Base-by-base conservation (phyloP, 2,113 vertebrate genomes). In the Salvator merianae region DNA sequence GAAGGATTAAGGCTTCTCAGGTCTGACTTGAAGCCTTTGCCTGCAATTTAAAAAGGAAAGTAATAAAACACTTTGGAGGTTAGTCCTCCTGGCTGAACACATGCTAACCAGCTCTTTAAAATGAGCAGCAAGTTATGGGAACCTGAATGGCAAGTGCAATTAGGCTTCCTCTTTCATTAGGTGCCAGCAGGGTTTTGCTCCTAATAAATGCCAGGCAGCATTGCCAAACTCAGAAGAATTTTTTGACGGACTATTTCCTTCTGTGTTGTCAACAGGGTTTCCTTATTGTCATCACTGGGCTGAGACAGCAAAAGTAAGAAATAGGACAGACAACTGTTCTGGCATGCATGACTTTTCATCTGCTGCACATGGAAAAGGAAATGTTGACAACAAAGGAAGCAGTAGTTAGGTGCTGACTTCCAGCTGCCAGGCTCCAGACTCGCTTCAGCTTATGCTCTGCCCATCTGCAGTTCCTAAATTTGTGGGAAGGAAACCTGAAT, bases 1-100 rank as follows among this genome's bases (percentile, higher is more conserved):
- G 80, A 63, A 90, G 90, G 88, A 88, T 94, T 92, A 93, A 91
- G 87, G 32, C 75, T 92, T 68, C 88, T 89, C 87, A 73, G 77
- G 87, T 84, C 77, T 82, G 89, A 92, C 88, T 83, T 43, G 84
- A 69, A 92, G 79, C 71, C 77, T 65, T 84, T 2, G 53, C 75
- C 84, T 83, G 87, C 63, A 83, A 91, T 79, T 85, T 79, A 62
- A 43, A 78, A 71, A 92, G 87, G 81, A 91, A 91, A 78, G 0
- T 62, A 80, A 65, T 63, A 79, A 65, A 75, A 53, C 34, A 40
- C 81, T 88, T 84, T 72, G 0, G 81, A 76, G 50, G 82, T 87
- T 77, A 26, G 88, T 84, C 77, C 88, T 88, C 84, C 83, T 87
- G 83, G 83, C 86, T 87, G 66, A 6, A 24, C 14, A 74, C 47